Evolutionary conservation across 2,888 invertebrate genomes (phyloP), one percentile per base, ranked within the genome.

Genomic region (Drosophila meridiana): DNA sequence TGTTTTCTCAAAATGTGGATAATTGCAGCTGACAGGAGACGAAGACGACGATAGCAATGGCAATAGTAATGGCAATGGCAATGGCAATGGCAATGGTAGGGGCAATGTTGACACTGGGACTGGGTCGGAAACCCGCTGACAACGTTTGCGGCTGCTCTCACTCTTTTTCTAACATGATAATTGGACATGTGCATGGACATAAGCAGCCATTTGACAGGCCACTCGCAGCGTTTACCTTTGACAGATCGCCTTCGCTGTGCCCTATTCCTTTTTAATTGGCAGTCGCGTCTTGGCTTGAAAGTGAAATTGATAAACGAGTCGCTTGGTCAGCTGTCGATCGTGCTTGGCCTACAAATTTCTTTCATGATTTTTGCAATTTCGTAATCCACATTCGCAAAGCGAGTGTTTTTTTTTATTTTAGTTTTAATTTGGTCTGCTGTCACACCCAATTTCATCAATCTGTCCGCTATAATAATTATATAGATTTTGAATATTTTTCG

Each of bases 81-180:
- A 13, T n/a, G 7, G n/a, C 42, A 9, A 36, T 68, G 56, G 26
- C 36, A 52, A 59, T 58, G 30, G 28, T 3, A 34, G 67, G 63
- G 64, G 62, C 69, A 30, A 65, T 69, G 68, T n/a, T 79, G 80
- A 80, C 81, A 78, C 69, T 78, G 78, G 81, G 81, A 84, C 76
- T 83, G 87, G 85, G 86, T 48, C 69, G 73, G 42, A 58, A 79
- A 76, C 63, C 40, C 56, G 70, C 67, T 79, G 88, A 73, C 79
- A 69, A 34, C 67, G 45, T 48, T 66, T 65, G 30, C 57, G 50
- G 68, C 82, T 69, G 79, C 82, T 84, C 86, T 78, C 83, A 85
- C 83, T 88, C 76, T 73, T 72, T 76, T 69, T 73, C 80, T 66
- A 87, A 88, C 89, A 88, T 88, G 83, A 90, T 87, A 87, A 90